phyloP scores from a whole-genome alignment of 2,113 vertebrate genomes.

The Hippocampus mohnikei region DNA sequence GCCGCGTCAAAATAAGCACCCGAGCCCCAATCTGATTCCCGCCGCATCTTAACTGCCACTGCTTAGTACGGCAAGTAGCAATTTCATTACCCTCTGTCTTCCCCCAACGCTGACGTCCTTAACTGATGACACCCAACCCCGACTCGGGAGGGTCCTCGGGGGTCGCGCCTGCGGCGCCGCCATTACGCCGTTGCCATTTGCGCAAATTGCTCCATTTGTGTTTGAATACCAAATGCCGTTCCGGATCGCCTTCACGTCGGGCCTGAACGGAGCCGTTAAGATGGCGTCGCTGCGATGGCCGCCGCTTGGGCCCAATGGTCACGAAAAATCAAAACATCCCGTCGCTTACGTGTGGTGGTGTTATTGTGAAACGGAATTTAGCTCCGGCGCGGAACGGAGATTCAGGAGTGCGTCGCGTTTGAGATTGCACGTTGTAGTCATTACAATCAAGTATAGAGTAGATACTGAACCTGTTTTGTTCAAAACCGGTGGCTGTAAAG shows the following conservation, averaged over 20 bases:
- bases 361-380: neutral
- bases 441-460: neutral
- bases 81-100: constrained; percentile 39
- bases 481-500: no score
- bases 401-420: constrained; percentile 10
- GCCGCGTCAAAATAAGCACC: constrained; percentile 31
- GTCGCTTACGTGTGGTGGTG: neutral
- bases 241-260: constrained; percentile 19
- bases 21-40: constrained; percentile 41
- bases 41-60: constrained; percentile 27
- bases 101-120: constrained; percentile 46
- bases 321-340: constrained; percentile 12
- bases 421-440: neutral
- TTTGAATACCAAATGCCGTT: constrained; percentile 56
- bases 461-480: no score
- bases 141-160: constrained; percentile 51
- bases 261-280: constrained; percentile 32
- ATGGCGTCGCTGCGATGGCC: constrained; percentile 4
- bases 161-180: constrained; percentile 44
- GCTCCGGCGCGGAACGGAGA: neutral
- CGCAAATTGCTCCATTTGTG: constrained; percentile 71
- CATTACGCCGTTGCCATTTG: constrained; percentile 61
- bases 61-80: constrained; percentile 45
- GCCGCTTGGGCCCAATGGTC: neutral
- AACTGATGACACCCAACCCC: constrained; percentile 56